Conservation (phyloP, 2,888 invertebrate genomes). For the Dryocosmus kuriphilus region DNA sequence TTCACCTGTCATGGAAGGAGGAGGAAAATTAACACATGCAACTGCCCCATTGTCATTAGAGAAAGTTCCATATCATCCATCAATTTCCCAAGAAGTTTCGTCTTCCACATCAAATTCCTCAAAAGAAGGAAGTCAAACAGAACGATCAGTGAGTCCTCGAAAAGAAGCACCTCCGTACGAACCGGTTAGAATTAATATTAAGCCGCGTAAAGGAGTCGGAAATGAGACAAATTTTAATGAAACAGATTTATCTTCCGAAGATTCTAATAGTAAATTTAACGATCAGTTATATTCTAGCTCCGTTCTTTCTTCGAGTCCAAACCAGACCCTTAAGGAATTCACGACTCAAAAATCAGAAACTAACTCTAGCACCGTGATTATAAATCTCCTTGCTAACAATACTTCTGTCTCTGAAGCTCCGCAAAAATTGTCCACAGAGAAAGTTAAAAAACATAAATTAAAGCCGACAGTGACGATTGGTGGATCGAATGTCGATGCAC, state of each 20-base stretch:
- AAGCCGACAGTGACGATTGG: conserved; percentile 80
- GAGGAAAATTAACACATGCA: not conserved
- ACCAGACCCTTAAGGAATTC: not conserved
- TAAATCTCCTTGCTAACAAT: not conserved
- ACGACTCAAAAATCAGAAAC: not conserved
- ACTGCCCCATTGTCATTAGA: not conserved
- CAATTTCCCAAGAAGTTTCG: not conserved
- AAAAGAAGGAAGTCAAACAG: not conserved
- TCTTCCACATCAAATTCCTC: not conserved
- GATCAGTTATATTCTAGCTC: not conserved
- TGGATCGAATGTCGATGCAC: conserved; percentile 74
- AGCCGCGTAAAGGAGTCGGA: conserved; percentile 14
- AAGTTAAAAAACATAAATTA: conserved; percentile 75
- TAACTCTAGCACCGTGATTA: not conserved
- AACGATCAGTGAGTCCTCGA: not conserved
- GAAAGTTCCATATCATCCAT: not conserved
- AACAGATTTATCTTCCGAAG: not conserved
- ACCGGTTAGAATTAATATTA: not conserved
- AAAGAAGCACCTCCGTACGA: not conserved
- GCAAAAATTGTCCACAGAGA: conserved; percentile 60
- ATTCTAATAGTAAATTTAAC: not conserved
- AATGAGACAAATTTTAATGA: conserved; percentile 2
- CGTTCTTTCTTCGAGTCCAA: not conserved
- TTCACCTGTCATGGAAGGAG: not conserved
- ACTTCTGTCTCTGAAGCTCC: not conserved